Base-by-base conservation (phyloP, 2,888 invertebrate genomes). In the Polymixis lichenea region DNA sequence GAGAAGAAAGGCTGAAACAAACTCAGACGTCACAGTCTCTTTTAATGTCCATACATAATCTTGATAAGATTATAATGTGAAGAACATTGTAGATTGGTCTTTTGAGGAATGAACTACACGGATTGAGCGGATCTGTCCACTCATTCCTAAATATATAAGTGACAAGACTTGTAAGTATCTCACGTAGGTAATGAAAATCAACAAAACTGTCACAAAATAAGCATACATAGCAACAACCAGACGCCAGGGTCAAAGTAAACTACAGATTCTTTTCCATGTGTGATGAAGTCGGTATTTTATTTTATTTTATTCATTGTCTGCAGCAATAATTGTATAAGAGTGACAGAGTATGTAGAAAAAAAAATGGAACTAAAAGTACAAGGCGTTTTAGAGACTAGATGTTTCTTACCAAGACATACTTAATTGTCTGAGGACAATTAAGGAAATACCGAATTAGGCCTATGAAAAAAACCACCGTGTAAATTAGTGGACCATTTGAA, bases 371-470 rank as follows among this genome's bases (percentile, higher is more conserved):
- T 73, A 28, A 60, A 28, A 8, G 17, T 43, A 22, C n/a, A 58
- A 58, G 17, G 25, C 17, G 17, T 28, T 51, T 70, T n/a, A n/a
- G 9, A 28, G 28, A 11, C 22, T 51, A 60, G 22, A 72, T 38
- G 32, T 13, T 46, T 46, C 43, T 9, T 11, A 38, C n/a, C 49
- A 25, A 43, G 9, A 43, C 43, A 28, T 38, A 6, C 38, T 38
- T 0, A 51, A 73, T 72, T 73, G 43, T 22, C 15, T 17, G 15
- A 60, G 6, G n/a, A 70, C 19, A 70, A 56, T 69, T 72, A 46
- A 7, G 2, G 19, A 43, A 25, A 75, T 43, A 43, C 22, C 28
- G 9, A 60, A 19, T 75, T 46, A 46, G 49, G 8, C 5, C 2
- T 28, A 46, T 75, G 19, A 75, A 15, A 17, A 51, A 60, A 55